phyloP scores from a whole-genome alignment of 2,113 vertebrate genomes.

The Gymnocephalus cernua region DNA sequence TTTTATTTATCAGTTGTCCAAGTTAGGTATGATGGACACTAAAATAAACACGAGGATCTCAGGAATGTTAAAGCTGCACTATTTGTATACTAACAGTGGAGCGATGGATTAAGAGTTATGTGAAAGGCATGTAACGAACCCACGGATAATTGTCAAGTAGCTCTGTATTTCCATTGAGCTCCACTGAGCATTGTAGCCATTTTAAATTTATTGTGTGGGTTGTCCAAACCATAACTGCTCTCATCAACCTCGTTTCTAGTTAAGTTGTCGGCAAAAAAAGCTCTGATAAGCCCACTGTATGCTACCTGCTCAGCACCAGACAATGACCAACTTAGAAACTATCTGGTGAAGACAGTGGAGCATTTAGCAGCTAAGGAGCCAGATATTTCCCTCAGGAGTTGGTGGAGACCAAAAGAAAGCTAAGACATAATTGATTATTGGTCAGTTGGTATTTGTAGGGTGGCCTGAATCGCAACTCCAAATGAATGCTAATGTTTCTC shows the following conservation, averaged over 20 bases:
- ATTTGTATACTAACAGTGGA: background rate
- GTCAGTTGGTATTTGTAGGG: background rate
- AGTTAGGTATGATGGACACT: background rate
- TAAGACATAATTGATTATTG: background rate
- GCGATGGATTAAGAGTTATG: background rate
- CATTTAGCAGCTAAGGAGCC: background rate
- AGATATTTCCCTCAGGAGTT: background rate
- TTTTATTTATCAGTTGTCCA: background rate
- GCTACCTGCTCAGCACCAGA: background rate
- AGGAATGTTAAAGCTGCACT: background rate
- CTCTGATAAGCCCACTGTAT: background rate
- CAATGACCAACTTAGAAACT: background rate
- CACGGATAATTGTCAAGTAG: background rate
- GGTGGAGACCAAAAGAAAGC: background rate
- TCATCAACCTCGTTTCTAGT: background rate
- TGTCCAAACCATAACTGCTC: background rate
- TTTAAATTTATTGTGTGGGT: background rate
- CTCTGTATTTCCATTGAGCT: background rate
- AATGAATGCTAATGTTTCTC: background rate
- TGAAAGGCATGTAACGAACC: background rate
- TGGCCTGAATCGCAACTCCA: background rate
- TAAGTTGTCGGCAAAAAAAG: background rate
- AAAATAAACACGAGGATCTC: background rate
- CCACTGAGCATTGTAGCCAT: background rate
- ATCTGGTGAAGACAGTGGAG: background rate